phyloP scores from a whole-genome alignment of 1,140 invertebrate genomes.

The Drosophila sulfurigaster region DNA sequence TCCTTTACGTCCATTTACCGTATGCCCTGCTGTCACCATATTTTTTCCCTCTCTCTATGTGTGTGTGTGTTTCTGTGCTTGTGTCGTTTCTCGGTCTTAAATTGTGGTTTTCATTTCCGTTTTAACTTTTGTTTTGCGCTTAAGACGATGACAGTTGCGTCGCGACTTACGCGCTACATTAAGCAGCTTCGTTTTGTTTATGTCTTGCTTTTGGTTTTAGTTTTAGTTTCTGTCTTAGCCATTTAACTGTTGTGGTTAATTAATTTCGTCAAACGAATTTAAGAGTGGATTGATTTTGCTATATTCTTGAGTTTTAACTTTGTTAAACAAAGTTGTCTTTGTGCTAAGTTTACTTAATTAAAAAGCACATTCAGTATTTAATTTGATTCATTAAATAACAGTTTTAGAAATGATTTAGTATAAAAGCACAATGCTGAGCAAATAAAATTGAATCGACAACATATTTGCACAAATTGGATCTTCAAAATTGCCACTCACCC shows the following conservation, averaged over 20 bases:
- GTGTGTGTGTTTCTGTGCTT: constrained; percentile 27
- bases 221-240: background rate
- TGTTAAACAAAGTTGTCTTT: background rate
- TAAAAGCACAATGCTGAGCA: constrained; percentile 32
- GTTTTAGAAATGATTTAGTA: background rate
- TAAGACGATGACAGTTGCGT: constrained; percentile 17
- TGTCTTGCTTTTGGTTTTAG: background rate
- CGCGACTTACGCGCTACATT: constrained; percentile 61
- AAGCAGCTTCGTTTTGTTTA: constrained; percentile 22
- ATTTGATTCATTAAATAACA: background rate
- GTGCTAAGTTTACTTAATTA: background rate
- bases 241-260: constrained; percentile 62
- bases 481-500: constrained; percentile 29
- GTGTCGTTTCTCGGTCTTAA: constrained; percentile 56
- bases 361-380: background rate
- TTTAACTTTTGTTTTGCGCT: constrained; percentile 36
- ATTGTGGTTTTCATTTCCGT: constrained; percentile 64
- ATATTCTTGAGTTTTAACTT: background rate
- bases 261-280: constrained; percentile 60
- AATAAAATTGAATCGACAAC: constrained; percentile 59
- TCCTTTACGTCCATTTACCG: constrained; percentile 53
- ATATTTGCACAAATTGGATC: constrained; percentile 51
- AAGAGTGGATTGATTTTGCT: background rate
- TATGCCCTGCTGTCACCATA: constrained; percentile 45
- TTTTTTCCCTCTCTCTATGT: constrained; percentile 3